Evolutionary conservation across 2,888 invertebrate species (phyloP), one percentile per base, ranked within the genome.

Genomic region (Rhingia campestris): DNA sequence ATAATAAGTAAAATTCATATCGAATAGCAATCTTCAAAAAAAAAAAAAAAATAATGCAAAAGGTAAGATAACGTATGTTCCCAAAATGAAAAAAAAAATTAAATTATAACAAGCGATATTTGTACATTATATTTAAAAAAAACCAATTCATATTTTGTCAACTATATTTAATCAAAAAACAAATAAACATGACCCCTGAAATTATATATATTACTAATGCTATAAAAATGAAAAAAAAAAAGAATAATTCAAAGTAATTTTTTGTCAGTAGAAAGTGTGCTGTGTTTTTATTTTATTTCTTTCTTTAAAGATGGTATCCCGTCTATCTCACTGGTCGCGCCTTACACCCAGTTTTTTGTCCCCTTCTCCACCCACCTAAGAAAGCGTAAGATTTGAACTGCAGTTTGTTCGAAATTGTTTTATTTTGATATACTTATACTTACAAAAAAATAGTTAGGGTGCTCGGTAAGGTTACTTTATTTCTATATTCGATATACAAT

Each of bases 221-320:
- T 32, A 69, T 22, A 61, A 43, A 66, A 30, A 51, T 51, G 67
- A 54, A 59, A 66, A 33, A 53, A 53, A 53, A 63, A 53, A 47
- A n/a, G n/a, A n/a, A 43, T 61, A 49, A 47, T 32, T 63, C 33
- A 63, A 70, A 63, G n/a, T 63, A 70, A 43, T 63, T 70, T 22
- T 41, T 51, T 47, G 72, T 43, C 43, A 49, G 49, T 49, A 22
- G 56, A 47, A 51, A 49, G 10, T 37, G 45, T 59, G 63, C 45
- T 69, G 73, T 64, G 70, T 80, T 56, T 70, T 73, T 51, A 75
- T 81, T 73, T 70, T 54, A 58, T 73, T 77, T 77, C 70, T 77
- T 82, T 82, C 77, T 73, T 82, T 82, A 77, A 77, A 67, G 77
- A 77, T 76, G 63, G 45, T 58, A 67, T 67, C 67, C 54, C 61